Base-by-base conservation (phyloP, 2,113 vertebrate species). In the Nycticryphes semicollaris region DNA sequence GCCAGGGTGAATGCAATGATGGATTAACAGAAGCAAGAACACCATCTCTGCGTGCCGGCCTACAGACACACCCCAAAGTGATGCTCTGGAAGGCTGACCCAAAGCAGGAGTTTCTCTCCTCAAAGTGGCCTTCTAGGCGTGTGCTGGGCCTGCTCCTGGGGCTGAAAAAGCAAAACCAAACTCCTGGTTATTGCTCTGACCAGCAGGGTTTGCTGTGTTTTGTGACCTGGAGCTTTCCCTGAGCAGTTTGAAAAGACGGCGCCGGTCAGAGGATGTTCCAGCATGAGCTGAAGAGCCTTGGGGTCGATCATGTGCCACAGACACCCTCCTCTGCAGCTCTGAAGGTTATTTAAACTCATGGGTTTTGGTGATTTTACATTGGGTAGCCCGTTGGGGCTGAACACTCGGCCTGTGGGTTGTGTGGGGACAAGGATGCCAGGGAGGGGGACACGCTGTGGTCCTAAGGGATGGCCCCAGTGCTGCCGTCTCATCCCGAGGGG, bases 201-300 rank as follows among this genome's bases (percentile, higher is more conserved):
- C 35, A 7, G 16, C 2, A 2, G 22, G 3, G 5, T 13, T 20
- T 35, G 63, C 48, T 1, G 2, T 18, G 48, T 9, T 37, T 17
- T 7, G 63, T 22, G 76, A 21, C 62, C 39, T 1, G 76, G 69
- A 2, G 27, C n/a, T 27, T 50, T 82, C 56, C 50, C 3, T 0
- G 1, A 2, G 27, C 43, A 1, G 10, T 28, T 28, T 31, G 5
- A 25, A 30, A 22, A 16, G 41, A 8, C 1, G 2, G n/a, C 0
- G 1, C 10, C 31, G 3, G 4, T 4, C 35, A 8, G 30, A 41
- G 25, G 17, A 2, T 4, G 4, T 5, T n/a, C 12, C 2, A 2
- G 14, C 14, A 4, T 2, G 25, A 22, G 68, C n/a, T 10, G 22
- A 16, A 5, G 4, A 9, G 47, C 53, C 37, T 22, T 23, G 3